Conservation (phyloP, 2,113 vertebrate genomes). For the Ictalurus furcatus region DNA sequence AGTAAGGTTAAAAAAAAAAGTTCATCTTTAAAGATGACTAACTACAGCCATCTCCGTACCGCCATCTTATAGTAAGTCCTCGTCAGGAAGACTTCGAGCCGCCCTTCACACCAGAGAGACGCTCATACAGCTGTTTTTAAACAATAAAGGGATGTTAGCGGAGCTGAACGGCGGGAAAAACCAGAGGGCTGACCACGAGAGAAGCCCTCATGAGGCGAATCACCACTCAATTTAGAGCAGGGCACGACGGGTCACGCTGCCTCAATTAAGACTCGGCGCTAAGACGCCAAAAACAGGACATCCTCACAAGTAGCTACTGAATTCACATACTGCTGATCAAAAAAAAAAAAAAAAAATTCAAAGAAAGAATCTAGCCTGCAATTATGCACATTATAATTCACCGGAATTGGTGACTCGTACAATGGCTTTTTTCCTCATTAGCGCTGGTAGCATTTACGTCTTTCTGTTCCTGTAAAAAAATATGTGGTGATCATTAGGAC, state of each 20-base stretch:
- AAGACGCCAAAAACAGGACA: constrained; percentile 64
- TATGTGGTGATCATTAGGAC: constrained; percentile 1
- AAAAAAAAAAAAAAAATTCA: neutral
- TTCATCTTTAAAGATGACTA: neutral
- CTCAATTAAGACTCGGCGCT: constrained; percentile 70
- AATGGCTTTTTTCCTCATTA: neutral
- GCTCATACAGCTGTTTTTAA: constrained; percentile 20
- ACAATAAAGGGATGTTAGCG: constrained; percentile 30
- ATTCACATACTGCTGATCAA: neutral
- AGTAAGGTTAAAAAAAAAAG: neutral
- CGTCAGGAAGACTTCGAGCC: neutral
- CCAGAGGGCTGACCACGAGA: constrained; percentile 74
- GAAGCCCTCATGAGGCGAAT: constrained; percentile 75
- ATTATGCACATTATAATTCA: constrained; percentile 19
- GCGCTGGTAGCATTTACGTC: neutral
- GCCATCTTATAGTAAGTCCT: neutral
- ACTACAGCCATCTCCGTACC: neutral
- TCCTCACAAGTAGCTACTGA: constrained; percentile 7
- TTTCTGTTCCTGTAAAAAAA: neutral
- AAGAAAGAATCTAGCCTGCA: neutral
- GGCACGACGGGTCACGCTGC: constrained; percentile 73
- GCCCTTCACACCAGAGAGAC: neutral
- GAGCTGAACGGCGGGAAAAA: constrained; percentile 59
- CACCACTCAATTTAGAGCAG: constrained; percentile 78
- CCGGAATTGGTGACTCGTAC: constrained; percentile 1